phyloP scores from a whole-genome alignment of 2,113 vertebrate genomes.

The Montifringilla adamsi region DNA sequence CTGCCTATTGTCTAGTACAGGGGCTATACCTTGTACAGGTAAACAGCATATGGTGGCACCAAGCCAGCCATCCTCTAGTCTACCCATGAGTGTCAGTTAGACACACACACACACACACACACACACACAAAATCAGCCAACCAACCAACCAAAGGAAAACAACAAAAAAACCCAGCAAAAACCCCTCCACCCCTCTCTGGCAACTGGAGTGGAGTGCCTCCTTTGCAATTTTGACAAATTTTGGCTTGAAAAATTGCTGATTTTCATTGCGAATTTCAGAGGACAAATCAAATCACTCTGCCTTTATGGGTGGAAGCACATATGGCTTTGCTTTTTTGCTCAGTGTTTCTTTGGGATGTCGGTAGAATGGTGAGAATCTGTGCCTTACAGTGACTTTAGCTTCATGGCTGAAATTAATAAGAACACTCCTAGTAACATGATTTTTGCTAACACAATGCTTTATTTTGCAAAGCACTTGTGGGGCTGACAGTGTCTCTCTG shows the following conservation, averaged over 20 bases:
- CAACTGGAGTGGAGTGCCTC: rapidly evolving
- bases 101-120: too few relatives aligned
- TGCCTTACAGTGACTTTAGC: background rate
- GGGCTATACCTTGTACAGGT: background rate
- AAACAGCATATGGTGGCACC: background rate
- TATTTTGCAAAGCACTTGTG: background rate
- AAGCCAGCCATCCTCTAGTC: background rate
- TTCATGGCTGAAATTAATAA: background rate
- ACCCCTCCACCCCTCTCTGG: background rate
- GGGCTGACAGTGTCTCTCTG: background rate
- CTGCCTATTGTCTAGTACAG: background rate
- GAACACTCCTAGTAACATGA: background rate
- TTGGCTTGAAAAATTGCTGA: background rate
- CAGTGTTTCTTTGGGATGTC: background rate
- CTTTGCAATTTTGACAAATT: background rate
- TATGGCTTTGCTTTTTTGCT: background rate
- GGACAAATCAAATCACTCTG: background rate
- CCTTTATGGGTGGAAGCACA: background rate
- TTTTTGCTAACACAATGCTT: background rate
- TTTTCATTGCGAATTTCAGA: background rate
- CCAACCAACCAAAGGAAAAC: background rate
- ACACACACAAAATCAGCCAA: background rate
- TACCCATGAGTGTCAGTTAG: rapidly evolving
- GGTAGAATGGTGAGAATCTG: background rate
- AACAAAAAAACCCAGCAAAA: background rate